These are phyloP conservation scores for Rhipidura dahli DNA, from an alignment of 2,113 vertebrate genomes.

Conservation along the genomic window DNA sequence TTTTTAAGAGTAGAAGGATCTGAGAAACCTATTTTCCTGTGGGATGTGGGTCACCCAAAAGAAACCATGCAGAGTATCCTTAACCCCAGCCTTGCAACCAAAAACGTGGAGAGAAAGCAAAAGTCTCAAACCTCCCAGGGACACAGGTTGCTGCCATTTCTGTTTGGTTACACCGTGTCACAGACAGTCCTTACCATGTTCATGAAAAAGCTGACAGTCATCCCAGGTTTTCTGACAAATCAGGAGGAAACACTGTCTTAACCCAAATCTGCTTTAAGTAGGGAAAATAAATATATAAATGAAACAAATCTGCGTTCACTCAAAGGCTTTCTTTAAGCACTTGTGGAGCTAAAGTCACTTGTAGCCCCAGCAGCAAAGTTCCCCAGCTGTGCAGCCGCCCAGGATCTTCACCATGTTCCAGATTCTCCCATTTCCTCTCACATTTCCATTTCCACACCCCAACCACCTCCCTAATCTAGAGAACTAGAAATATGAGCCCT, in stretches of 20 bases:
- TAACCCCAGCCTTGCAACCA: neutral
- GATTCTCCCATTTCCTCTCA: neutral
- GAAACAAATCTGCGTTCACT: neutral
- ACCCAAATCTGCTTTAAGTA: neutral
- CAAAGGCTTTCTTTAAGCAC: neutral
- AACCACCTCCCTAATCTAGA: neutral
- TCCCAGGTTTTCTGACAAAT: neutral
- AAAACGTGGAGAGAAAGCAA: neutral
- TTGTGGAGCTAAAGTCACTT: neutral
- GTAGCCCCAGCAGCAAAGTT: neutral
- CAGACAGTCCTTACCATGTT: neutral
- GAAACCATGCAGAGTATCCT: neutral
- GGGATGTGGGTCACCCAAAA: neutral
- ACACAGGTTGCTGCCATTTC: neutral
- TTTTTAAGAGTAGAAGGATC: neutral
- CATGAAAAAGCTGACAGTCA: neutral
- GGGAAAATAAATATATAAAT: neutral
- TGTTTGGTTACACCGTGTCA: neutral
- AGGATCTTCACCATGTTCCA: neutral
- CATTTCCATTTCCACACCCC: neutral
- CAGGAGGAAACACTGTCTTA: neutral
- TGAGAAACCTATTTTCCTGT: neutral
- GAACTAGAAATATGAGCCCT: neutral
- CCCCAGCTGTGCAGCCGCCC: neutral
- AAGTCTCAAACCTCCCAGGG: neutral